phyloP scores from a whole-genome alignment of 2,113 vertebrate genomes.

The Prionailurus viverrinus region DNA sequence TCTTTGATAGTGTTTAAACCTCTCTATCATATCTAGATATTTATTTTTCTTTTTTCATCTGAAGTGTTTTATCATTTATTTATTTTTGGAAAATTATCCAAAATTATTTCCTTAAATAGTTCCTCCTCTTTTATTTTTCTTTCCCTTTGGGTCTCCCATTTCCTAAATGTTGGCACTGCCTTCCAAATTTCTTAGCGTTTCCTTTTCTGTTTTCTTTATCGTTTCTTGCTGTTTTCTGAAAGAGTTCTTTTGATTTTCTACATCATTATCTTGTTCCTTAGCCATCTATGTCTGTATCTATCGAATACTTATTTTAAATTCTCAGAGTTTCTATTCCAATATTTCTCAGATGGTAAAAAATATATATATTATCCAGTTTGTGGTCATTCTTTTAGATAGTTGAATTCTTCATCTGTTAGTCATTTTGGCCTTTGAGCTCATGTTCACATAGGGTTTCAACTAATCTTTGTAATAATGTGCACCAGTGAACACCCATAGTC shows the following conservation, averaged over 20 bases:
- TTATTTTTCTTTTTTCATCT: conserved; percentile 11
- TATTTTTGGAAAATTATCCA: background rate
- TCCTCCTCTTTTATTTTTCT: background rate
- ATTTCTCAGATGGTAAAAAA: background rate
- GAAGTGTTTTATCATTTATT: background rate
- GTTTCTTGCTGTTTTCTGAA: background rate
- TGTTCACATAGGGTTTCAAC: background rate
- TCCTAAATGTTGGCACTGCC: background rate
- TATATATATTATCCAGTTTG: background rate
- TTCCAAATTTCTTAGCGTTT: background rate
- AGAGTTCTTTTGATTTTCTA: background rate
- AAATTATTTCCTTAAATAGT: background rate
- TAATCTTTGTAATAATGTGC: background rate
- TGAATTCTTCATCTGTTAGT: background rate
- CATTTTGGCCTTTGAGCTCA: background rate
- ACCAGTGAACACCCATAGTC: background rate
- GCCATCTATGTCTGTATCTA: background rate
- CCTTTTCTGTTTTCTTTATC: background rate
- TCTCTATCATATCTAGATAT: background rate
- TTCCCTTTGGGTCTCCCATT: background rate
- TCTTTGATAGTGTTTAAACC: background rate
- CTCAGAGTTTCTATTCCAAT: background rate
- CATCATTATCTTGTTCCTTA: background rate
- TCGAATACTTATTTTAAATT: background rate
- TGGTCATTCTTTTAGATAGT: background rate